Conservation (phyloP, 2,113 vertebrate species). For the Solenodon paradoxus region DNA sequence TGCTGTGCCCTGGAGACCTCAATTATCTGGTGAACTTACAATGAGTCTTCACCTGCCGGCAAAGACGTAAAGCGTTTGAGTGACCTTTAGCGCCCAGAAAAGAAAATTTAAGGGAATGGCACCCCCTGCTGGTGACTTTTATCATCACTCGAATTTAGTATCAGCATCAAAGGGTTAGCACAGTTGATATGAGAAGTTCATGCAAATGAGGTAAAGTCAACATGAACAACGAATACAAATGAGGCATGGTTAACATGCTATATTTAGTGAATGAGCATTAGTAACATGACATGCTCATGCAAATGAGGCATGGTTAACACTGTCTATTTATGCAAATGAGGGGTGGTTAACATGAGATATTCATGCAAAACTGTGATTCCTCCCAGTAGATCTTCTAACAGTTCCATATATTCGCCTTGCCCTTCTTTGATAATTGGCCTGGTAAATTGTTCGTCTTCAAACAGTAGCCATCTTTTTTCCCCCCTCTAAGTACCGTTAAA, state of each 20-base stretch:
- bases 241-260: no score
- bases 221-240: no score
- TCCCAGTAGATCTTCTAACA: neutral
- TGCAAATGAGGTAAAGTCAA: neutral
- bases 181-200: neutral
- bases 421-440: neutral
- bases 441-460: neutral
- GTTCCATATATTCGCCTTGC: neutral
- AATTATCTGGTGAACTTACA: neutral
- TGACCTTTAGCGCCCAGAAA: neutral
- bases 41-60: neutral
- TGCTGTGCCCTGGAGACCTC: neutral
- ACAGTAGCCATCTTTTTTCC: neutral
- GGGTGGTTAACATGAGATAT: neutral
- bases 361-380: neutral
- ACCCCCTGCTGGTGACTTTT: conserved; percentile 69
- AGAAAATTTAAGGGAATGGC: conserved; percentile 46
- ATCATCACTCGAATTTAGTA: neutral
- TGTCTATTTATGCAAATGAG: no score
- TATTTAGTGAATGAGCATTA: no score
- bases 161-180: neutral
- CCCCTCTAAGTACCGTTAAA: neutral
- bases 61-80: neutral
- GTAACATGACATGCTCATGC: no score
- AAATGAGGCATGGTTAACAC: no score